Evolutionary conservation across 1,140 invertebrate genomes (phyloP).

Genomic region (Trialeurodes vaporariorum): DNA sequence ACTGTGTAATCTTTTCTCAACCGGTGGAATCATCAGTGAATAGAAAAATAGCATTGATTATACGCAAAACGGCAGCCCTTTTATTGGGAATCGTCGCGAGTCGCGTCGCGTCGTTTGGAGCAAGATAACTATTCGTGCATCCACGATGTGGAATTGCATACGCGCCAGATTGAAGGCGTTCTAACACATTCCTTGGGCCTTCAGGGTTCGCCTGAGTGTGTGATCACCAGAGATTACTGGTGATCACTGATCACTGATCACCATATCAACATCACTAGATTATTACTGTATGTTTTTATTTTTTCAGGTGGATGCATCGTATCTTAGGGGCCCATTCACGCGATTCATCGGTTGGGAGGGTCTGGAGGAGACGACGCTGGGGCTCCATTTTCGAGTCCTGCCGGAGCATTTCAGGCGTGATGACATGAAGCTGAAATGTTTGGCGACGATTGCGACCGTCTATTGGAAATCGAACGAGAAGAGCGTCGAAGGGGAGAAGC

Average conservation of each 20-base stretch:
- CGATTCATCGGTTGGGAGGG: slow-evolving; percentile 43
- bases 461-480: slow-evolving; percentile 74
- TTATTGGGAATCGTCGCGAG: too few species aligned
- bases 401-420: slow-evolving; percentile 64
- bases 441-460: slow-evolving; percentile 69
- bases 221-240: too few species aligned
- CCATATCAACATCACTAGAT: not conserved
- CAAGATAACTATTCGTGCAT: too few species aligned
- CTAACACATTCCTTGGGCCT: not conserved
- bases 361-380: slow-evolving; percentile 56
- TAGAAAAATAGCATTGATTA: too few species aligned
- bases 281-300: slow-evolving; percentile 2
- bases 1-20: too few species aligned
- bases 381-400: slow-evolving; percentile 56
- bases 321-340: slow-evolving; percentile 41
- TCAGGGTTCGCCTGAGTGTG: too few species aligned
- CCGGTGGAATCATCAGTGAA: too few species aligned
- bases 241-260: too few species aligned
- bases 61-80: too few species aligned
- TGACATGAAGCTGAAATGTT: slow-evolving; percentile 76
- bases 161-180: not conserved
- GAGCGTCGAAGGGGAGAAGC: slow-evolving; percentile 57
- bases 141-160: not conserved
- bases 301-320: slow-evolving; percentile 39
- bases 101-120: too few species aligned